These are phyloP conservation scores for Microcebus tavaratra DNA, from an alignment of 2,113 vertebrate species.

Conservation along the genomic window DNA sequence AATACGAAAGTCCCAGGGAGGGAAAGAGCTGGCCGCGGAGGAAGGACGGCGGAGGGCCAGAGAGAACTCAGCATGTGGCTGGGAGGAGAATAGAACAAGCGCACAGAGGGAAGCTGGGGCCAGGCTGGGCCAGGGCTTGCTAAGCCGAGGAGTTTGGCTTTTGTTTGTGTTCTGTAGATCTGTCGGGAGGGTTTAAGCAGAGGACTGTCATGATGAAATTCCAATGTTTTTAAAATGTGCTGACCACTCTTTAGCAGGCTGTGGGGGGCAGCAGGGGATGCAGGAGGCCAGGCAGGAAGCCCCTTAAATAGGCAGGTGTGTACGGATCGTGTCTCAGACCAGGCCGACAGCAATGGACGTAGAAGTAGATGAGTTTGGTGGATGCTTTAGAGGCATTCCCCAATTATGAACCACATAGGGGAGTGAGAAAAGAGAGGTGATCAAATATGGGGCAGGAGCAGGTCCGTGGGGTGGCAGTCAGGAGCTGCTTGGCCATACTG, in stretches of 20 bases:
- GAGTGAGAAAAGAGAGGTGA: neutral
- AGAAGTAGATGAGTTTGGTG: rapidly evolving
- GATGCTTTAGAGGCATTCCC: neutral
- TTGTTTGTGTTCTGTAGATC: neutral
- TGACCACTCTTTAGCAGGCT: rapidly evolving
- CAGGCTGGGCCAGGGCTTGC: neutral
- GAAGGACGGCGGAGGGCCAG: rapidly evolving
- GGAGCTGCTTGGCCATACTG: rapidly evolving
- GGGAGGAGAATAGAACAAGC: neutral
- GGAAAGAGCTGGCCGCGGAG: rapidly evolving
- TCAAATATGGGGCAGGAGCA: rapidly evolving
- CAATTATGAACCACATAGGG: no score
- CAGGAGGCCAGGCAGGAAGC: no score
- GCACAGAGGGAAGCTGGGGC: no score
- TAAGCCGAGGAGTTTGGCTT: neutral
- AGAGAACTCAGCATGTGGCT: rapidly evolving
- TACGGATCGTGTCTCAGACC: neutral
- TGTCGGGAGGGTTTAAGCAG: rapidly evolving
- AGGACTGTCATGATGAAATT: neutral
- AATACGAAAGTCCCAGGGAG: rapidly evolving
- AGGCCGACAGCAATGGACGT: no score
- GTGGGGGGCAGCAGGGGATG: rapidly evolving
- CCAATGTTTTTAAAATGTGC: no score
- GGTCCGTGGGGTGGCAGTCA: rapidly evolving
- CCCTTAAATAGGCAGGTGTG: rapidly evolving